A percentile compares a stretch with the other conserved stretches of the same genome.
Evolutionary conservation across 1,140 invertebrate genomes (phyloP).

Genomic region (Caenorhabditis elegans): WBcel235 BX284603.4:3510001-3510500

Average conservation of each 20-base stretch:
- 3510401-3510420: background rate
- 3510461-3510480: too few species aligned
- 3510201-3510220: too few species aligned
- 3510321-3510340: conserved; percentile 62
- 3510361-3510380: conserved; percentile 58
- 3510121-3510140: background rate
- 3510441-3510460: too few species aligned
- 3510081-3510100: background rate
- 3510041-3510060: background rate
- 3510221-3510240: background rate
- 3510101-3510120: background rate
- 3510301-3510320: conserved; percentile 47
- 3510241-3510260: background rate
- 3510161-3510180: too few species aligned
- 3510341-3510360: conserved; percentile 65
- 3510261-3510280: background rate
- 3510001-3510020: too few species aligned
- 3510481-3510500: conserved; percentile 11
- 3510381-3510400: conserved; percentile 62
- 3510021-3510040: background rate
- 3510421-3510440: background rate
- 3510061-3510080: background rate
- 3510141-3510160: background rate
- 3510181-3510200: too few species aligned
- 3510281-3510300: background rate